phyloP scores from a whole-genome alignment of 2,888 invertebrate species.

The Agrotis ipsilon region DNA sequence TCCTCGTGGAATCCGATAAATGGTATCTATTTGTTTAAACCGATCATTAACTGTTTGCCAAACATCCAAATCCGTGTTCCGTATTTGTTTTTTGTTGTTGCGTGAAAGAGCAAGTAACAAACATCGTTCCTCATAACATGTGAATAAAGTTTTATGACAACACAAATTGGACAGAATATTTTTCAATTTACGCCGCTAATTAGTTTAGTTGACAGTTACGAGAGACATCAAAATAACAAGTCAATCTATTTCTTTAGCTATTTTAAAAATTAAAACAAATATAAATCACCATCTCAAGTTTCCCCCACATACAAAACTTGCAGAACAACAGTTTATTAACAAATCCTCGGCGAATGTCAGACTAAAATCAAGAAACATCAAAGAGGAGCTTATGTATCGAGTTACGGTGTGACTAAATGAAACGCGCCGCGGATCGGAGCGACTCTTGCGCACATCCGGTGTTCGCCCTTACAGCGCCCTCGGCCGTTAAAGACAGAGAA shows the following conservation, averaged over 20 bases:
- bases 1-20: too few species aligned
- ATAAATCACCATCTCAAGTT: slow-evolving; percentile 38
- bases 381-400: slow-evolving; percentile 79
- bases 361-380: slow-evolving; percentile 79
- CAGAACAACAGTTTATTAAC: slow-evolving; percentile 71
- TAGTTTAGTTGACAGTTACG: background rate
- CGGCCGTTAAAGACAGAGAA: slow-evolving; percentile 40
- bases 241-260: background rate
- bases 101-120: too few species aligned
- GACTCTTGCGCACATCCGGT: slow-evolving; percentile 77
- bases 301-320: slow-evolving; percentile 51
- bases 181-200: background rate
- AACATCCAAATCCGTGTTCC: too few species aligned
- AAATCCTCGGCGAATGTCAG: slow-evolving; percentile 75
- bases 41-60: too few species aligned
- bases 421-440: slow-evolving; percentile 76
- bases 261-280: slow-evolving; percentile 3
- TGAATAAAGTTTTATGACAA: too few species aligned
- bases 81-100: too few species aligned
- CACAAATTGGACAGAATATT: background rate
- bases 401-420: slow-evolving; percentile 76
- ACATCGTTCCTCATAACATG: too few species aligned
- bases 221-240: slow-evolving; percentile 13
- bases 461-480: slow-evolving; percentile 69
- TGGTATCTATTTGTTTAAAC: too few species aligned